phyloP scores from a whole-genome alignment of 1,140 invertebrate genomes.

The Calliphora vicina region DNA sequence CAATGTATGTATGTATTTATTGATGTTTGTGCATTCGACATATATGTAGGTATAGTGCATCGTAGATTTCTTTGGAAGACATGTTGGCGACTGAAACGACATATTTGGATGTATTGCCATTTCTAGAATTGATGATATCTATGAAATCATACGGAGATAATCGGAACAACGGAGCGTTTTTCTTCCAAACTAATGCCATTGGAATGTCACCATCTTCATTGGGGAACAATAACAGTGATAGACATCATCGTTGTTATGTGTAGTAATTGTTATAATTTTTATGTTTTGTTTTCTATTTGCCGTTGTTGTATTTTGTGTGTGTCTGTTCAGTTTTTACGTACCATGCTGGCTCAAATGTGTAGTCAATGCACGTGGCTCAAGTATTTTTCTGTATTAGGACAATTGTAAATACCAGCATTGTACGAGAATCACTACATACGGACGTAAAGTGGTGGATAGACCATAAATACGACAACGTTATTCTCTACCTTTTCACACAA shows the following conservation, averaged over 20 bases:
- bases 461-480: too few species aligned
- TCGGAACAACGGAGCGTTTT: conserved; percentile 30
- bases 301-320: background rate
- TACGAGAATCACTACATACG: background rate
- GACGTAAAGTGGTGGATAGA: too few species aligned
- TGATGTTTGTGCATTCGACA: too few species aligned
- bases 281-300: background rate
- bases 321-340: too few species aligned
- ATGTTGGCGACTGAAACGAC: conserved; percentile 18
- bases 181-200: conserved; percentile 19
- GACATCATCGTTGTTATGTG: conserved; percentile 12
- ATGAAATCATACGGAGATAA: conserved; percentile 25
- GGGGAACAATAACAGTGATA: conserved; percentile 30
- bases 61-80: conserved; percentile 21
- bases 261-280: background rate
- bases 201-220: conserved; percentile 25
- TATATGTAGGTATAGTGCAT: too few species aligned
- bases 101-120: conserved; percentile 25
- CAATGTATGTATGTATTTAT: too few species aligned
- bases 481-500: too few species aligned
- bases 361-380: conserved; percentile 20
- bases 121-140: conserved; percentile 29
- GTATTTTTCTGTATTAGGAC: conserved; percentile 23
- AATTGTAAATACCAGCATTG: background rate
- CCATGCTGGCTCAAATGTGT: background rate